Conservation (phyloP, 2,888 invertebrate genomes). For the Itoplectis maculator region DNA sequence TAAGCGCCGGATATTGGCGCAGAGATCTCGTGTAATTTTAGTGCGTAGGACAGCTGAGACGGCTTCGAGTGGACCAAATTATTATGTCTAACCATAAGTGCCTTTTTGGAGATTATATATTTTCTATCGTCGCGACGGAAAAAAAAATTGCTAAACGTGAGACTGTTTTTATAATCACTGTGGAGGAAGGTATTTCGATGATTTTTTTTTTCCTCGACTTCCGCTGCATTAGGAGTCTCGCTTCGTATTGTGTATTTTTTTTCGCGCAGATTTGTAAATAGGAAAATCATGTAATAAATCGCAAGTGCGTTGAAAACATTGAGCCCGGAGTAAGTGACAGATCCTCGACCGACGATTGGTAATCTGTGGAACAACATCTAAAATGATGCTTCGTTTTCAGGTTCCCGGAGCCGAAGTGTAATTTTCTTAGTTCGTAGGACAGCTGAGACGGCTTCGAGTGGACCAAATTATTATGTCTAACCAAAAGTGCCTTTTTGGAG, state of each 20-base stretch:
- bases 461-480: constrained; percentile 19
- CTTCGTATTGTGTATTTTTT: background rate
- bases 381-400: too few species aligned
- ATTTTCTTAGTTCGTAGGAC: constrained; percentile 6
- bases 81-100: constrained; percentile 28
- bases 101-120: constrained; percentile 3
- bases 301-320: constrained; percentile 25
- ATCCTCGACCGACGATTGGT: too few species aligned
- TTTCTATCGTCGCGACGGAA: background rate
- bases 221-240: background rate
- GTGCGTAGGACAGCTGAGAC: constrained; percentile 2
- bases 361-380: too few species aligned
- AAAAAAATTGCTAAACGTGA: background rate
- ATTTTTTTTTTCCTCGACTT: constrained; percentile 7
- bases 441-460: constrained; percentile 5
- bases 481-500: constrained; percentile 40
- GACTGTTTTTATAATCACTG: constrained; percentile 16
- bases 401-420: too few species aligned
- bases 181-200: constrained; percentile 7
- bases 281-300: constrained; percentile 42
- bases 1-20: too few species aligned
- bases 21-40: constrained; percentile 21
- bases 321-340: constrained; percentile 49
- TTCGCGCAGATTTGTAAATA: constrained; percentile 27
- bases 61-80: constrained; percentile 26